Conservation (phyloP, 1,140 invertebrate species). For the Holcopasites calliopsidis region DNA sequence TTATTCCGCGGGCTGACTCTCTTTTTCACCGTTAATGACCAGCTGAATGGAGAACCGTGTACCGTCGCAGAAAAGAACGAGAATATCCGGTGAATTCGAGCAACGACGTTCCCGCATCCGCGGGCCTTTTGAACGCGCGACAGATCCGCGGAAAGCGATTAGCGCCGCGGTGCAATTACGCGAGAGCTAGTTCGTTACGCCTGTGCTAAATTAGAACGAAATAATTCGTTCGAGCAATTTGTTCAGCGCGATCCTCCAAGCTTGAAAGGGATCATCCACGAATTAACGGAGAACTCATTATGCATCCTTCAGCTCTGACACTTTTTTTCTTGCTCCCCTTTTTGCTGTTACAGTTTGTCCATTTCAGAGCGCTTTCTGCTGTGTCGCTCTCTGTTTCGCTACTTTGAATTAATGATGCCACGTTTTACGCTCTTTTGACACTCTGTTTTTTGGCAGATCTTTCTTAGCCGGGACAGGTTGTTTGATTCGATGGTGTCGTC, state of each 20-base stretch:
- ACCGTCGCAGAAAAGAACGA: neutral
- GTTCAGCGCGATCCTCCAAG: neutral
- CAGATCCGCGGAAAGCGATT: conserved; percentile 43
- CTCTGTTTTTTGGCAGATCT: neutral
- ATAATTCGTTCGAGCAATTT: conserved; percentile 32
- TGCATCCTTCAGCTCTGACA: neutral
- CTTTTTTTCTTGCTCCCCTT: neutral
- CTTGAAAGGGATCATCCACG: neutral
- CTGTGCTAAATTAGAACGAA: conserved; percentile 41
- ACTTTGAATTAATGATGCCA: neutral
- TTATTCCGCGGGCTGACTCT: neutral
- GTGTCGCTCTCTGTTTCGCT: neutral
- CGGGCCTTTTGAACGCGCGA: neutral
- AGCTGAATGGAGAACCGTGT: neutral
- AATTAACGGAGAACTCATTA: conserved; percentile 31
- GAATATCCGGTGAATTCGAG: neutral
- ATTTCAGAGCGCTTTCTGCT: neutral
- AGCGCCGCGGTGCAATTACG: conserved; percentile 35
- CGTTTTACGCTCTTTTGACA: neutral
- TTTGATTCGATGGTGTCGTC: no score
- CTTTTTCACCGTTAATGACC: conserved; percentile 28
- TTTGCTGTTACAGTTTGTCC: neutral
- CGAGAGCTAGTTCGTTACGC: conserved; percentile 27
- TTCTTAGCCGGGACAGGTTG: neutral
- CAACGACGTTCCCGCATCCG: neutral